These are phyloP conservation scores for Etheostoma perlongum DNA, from an alignment of 2,797 vertebrate species.

Conservation along the genomic window DNA sequence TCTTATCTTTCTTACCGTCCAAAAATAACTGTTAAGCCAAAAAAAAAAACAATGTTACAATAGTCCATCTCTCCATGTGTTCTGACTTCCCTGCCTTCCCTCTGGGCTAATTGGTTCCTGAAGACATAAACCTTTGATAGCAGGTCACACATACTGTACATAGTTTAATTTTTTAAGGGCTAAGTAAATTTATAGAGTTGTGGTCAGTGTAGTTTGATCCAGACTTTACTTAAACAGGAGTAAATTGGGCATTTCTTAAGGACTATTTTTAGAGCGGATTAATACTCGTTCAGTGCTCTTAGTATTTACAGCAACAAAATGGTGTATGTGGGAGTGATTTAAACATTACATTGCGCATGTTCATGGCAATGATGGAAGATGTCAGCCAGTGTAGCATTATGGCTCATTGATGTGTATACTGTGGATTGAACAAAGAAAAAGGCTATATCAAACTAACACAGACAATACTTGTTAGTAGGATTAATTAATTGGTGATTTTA, in stretches of 20 bases:
- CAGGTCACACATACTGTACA: too few species aligned
- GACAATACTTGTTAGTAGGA: neutral
- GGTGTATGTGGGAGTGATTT: neutral
- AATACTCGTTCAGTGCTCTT: accelerated
- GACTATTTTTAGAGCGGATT: neutral
- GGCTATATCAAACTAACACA: neutral
- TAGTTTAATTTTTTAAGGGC: neutral
- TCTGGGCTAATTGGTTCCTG: neutral
- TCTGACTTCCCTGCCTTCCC: neutral
- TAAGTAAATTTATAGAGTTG: too few species aligned
- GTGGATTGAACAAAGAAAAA: neutral
- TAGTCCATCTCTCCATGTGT: neutral
- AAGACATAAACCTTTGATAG: neutral
- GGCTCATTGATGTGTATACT: too few species aligned
- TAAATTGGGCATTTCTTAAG: neutral
- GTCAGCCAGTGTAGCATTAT: too few species aligned
- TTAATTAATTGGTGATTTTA: neutral
- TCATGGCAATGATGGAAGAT: neutral
- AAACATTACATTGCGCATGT: neutral
- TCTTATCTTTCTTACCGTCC: neutral
- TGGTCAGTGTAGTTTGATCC: too few species aligned
- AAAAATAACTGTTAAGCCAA: neutral
- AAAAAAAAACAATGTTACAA: neutral
- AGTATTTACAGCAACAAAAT: neutral
- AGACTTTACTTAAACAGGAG: neutral